phyloP scores from a whole-genome alignment of 2,888 invertebrate species.

The Diaprepes abbreviatus region DNA sequence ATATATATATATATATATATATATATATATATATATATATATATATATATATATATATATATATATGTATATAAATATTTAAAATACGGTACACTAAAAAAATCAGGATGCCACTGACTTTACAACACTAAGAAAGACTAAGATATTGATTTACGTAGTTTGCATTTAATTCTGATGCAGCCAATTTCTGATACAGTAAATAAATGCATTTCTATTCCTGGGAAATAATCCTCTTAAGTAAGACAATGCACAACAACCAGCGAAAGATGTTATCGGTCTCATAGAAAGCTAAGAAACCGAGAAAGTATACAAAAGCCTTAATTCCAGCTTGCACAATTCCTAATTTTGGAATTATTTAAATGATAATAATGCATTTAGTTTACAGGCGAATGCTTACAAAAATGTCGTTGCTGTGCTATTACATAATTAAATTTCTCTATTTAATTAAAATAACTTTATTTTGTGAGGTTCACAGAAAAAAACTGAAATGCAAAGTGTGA shows the following conservation, averaged over 20 bases:
- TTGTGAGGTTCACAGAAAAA: no score
- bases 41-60: no score
- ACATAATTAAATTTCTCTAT: slow-evolving; percentile 22
- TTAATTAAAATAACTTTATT: no score
- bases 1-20: no score
- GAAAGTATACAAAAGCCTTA: slow-evolving; percentile 46
- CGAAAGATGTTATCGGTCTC: slow-evolving; percentile 42
- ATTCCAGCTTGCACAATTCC: slow-evolving; percentile 45
- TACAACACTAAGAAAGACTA: not conserved
- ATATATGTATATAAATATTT: no score
- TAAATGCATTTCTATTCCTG: slow-evolving; percentile 44
- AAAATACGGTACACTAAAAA: no score
- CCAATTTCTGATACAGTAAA: slow-evolving; percentile 39
- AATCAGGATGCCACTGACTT: not conserved
- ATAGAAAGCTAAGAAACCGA: slow-evolving; percentile 46
- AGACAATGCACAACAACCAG: slow-evolving; percentile 44
- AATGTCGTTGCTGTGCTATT: slow-evolving; percentile 21
- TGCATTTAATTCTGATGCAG: slow-evolving; percentile 28
- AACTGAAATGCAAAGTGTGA: no score
- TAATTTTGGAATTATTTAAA: slow-evolving; percentile 45
- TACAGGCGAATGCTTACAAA: slow-evolving; percentile 20
- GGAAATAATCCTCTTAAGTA: slow-evolving; percentile 45
- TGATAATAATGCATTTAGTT: slow-evolving; percentile 41
- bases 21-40: no score
- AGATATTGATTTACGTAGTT: slow-evolving; percentile 20